phyloP scores from a whole-genome alignment of 2,888 invertebrate genomes.

The Kryphioiulus occultus region DNA sequence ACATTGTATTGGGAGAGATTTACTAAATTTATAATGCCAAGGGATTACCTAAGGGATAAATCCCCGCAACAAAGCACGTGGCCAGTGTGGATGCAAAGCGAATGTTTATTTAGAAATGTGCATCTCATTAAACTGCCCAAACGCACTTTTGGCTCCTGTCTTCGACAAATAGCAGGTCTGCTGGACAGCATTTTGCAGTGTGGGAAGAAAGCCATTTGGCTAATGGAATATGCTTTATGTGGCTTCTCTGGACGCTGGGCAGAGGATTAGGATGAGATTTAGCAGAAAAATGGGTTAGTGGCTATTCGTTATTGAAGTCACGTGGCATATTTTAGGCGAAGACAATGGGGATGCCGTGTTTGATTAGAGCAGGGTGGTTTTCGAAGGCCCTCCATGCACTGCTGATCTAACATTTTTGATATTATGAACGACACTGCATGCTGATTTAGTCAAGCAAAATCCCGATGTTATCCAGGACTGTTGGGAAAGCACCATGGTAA shows the following conservation, averaged over 20 bases:
- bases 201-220: slow-evolving; percentile 25
- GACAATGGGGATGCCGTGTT: too few relatives aligned
- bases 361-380: too few relatives aligned
- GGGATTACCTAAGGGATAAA: slow-evolving; percentile 21
- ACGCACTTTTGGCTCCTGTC: not conserved
- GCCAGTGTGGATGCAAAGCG: not conserved
- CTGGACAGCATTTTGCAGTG: slow-evolving; percentile 1
- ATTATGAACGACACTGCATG: too few relatives aligned
- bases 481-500: too few relatives aligned
- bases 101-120: slow-evolving; percentile 26
- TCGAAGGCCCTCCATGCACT: too few relatives aligned
- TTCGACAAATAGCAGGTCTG: not conserved
- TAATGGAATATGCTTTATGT: slow-evolving; percentile 20
- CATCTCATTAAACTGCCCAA: slow-evolving; percentile 1
- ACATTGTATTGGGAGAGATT: not conserved
- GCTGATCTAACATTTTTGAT: too few relatives aligned
- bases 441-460: too few relatives aligned
- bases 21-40: slow-evolving; percentile 18
- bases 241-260: not conserved
- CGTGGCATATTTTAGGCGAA: not conserved
- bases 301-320: not conserved
- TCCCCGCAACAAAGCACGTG: slow-evolving; percentile 10
- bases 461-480: too few relatives aligned
- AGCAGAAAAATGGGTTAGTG: not conserved
- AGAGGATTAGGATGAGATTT: not conserved